phyloP scores from a whole-genome alignment of 2,888 invertebrate genomes.

The Standfussiana lucernea region DNA sequence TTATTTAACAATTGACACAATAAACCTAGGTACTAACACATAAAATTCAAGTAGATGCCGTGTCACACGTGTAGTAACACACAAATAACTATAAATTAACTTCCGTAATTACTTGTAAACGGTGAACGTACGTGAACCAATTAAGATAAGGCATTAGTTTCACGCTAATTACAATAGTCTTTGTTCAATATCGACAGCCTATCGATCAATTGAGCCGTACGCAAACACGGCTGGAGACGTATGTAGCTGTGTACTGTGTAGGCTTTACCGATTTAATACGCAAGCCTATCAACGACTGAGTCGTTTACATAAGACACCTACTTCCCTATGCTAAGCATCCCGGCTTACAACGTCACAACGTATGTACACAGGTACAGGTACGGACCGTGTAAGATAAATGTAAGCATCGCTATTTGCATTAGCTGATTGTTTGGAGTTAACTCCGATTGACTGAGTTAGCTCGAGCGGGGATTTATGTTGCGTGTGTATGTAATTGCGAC shows the following conservation, averaged over 20 bases:
- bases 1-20: not conserved
- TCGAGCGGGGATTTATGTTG: slow-evolving; percentile 55
- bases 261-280: slow-evolving; percentile 69
- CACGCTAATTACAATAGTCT: slow-evolving; percentile 58
- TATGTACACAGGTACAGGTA: slow-evolving; percentile 59
- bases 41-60: not conserved
- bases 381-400: slow-evolving; percentile 61
- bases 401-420: slow-evolving; percentile 76
- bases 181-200: slow-evolving; percentile 48
- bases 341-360: slow-evolving; percentile 59
- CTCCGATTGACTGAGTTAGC: slow-evolving; percentile 74
- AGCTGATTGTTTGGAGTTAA: slow-evolving; percentile 81
- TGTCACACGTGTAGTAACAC: not conserved
- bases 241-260: slow-evolving; percentile 46
- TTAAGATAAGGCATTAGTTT: slow-evolving; percentile 56
- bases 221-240: slow-evolving; percentile 20
- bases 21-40: not conserved
- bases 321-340: slow-evolving; percentile 71
- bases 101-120: slow-evolving; percentile 24
- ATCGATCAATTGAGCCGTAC: slow-evolving; percentile 44
- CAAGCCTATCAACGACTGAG: slow-evolving; percentile 71
- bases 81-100: not conserved
- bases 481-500: slow-evolving; percentile 71
- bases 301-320: slow-evolving; percentile 72
- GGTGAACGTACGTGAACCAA: slow-evolving; percentile 27